Evolutionary conservation across 2,797 vertebrate genomes (phyloP).

Genomic region (Decapterus maruadsi): DNA sequence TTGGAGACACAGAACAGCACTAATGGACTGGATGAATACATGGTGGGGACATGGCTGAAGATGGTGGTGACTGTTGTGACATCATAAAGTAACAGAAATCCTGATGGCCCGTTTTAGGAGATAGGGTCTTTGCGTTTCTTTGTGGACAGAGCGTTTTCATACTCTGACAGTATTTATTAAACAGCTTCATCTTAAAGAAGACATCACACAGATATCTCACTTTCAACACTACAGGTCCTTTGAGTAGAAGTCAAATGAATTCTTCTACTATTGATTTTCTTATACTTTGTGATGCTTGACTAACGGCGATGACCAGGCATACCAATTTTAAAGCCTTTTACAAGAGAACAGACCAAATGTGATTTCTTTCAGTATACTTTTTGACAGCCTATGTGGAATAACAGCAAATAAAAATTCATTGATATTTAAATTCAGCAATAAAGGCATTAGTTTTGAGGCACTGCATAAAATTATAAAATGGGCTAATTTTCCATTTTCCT

Average conservation of each 20-base stretch:
- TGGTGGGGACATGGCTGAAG: too few species aligned
- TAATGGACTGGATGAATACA: too few species aligned
- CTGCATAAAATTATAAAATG: not conserved
- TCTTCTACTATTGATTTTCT: constrained; percentile 16
- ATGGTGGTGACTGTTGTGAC: too few species aligned
- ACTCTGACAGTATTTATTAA: not conserved
- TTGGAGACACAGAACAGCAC: too few species aligned
- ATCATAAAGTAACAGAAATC: too few species aligned
- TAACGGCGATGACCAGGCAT: not conserved
- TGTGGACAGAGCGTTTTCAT: not conserved
- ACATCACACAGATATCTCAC: not conserved
- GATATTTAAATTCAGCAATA: not conserved
- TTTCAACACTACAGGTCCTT: too few species aligned
- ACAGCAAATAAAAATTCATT: not conserved
- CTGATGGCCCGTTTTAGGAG: too few species aligned
- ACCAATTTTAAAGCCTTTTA: not conserved
- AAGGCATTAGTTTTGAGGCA: too few species aligned
- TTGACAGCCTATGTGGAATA: not conserved
- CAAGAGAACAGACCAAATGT: not conserved
- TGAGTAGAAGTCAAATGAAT: constrained; percentile 10
- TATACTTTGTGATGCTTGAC: constrained; percentile 19
- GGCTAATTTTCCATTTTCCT: not conserved
- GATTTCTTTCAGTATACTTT: not conserved
- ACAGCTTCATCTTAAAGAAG: too few species aligned
- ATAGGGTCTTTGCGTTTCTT: not conserved